These are phyloP conservation scores for Hirtodrosophila histrioides DNA, from an alignment of 2,888 invertebrate species.

Conservation along the genomic window DNA sequence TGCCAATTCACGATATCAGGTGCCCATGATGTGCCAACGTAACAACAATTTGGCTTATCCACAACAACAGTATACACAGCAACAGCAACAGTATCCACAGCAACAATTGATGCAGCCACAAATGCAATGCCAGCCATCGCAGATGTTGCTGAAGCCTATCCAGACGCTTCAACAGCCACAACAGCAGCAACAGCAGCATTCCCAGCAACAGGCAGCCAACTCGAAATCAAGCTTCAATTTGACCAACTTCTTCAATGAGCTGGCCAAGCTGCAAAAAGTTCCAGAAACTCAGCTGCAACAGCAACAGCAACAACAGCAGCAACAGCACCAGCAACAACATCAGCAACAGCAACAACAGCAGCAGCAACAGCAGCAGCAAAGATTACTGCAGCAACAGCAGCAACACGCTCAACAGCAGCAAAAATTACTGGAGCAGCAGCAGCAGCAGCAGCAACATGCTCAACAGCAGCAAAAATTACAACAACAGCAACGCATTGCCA, in stretches of 20 bases:
- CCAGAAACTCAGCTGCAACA: slow-evolving; percentile 31
- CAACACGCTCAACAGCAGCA: slow-evolving; percentile 12
- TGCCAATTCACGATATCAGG: slow-evolving; percentile 32
- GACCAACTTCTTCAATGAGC: slow-evolving; percentile 57
- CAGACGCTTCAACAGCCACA: slow-evolving; percentile 8
- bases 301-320: slow-evolving; percentile 13
- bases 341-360: slow-evolving; percentile 13
- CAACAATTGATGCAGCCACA: slow-evolving; percentile 6
- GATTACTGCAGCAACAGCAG: slow-evolving; percentile 21
- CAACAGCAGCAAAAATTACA: not conserved
- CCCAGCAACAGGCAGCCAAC: slow-evolving; percentile 7
- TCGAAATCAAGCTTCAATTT: slow-evolving; percentile 41
- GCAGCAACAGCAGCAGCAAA: slow-evolving; percentile 3
- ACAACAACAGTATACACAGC: slow-evolving; percentile 16
- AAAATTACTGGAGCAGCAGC: not conserved
- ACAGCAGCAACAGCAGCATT: slow-evolving; percentile 5
- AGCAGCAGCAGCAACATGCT: slow-evolving; percentile 16
- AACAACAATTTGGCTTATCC: slow-evolving; percentile 26
- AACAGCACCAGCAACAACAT: slow-evolving; percentile 17
- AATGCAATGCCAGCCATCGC: not conserved
- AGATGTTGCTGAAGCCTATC: too few relatives aligned
- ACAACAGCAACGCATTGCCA: too few relatives aligned
- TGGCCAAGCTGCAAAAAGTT: slow-evolving; percentile 43
- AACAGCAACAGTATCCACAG: slow-evolving; percentile 3
- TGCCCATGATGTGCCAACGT: slow-evolving; percentile 48